Conservation (phyloP, 2,888 invertebrate species). For the Andrena marginata region DNA sequence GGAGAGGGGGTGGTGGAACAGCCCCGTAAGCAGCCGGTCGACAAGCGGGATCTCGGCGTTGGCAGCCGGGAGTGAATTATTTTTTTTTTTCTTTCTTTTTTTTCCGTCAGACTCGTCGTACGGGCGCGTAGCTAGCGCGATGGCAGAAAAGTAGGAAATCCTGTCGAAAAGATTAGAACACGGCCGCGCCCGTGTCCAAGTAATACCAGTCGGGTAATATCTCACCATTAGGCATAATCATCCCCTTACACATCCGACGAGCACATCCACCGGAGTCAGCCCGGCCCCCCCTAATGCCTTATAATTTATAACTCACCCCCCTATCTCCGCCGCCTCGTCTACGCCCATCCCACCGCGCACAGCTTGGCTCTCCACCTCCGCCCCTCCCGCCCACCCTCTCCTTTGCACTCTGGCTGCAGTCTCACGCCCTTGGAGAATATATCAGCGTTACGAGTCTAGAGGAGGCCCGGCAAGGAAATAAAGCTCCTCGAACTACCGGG, state of each 20-base stretch:
- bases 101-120: conserved; percentile 45
- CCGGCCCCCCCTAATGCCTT: conserved; percentile 83
- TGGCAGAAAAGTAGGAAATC: conserved; percentile 83
- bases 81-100: too few relatives aligned
- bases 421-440: conserved; percentile 76
- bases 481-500: conserved; percentile 70
- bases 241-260: conserved; percentile 84
- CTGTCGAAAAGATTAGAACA: conserved; percentile 85
- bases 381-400: conserved; percentile 44
- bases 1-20: background rate
- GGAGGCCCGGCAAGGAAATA: conserved; percentile 75
- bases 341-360: conserved; percentile 61
- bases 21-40: conserved; percentile 24
- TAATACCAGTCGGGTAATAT: conserved; percentile 84
- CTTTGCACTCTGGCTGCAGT: conserved; percentile 33
- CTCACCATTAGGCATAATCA: conserved; percentile 85
- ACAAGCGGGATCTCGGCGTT: conserved; percentile 27
- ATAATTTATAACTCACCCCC: conserved; percentile 83
- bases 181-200: conserved; percentile 83
- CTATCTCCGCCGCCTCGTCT: conserved; percentile 63
- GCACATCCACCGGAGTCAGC: conserved; percentile 76
- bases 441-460: conserved; percentile 83
- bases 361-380: conserved; percentile 58
- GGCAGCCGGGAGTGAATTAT: conserved; percentile 39
- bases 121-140: conserved; percentile 42